These are phyloP conservation scores for Hydractinia echinata DNA, from an alignment of 30 jellyfish, hydroid and myxozoan species.

Conservation along the genomic window DNA sequence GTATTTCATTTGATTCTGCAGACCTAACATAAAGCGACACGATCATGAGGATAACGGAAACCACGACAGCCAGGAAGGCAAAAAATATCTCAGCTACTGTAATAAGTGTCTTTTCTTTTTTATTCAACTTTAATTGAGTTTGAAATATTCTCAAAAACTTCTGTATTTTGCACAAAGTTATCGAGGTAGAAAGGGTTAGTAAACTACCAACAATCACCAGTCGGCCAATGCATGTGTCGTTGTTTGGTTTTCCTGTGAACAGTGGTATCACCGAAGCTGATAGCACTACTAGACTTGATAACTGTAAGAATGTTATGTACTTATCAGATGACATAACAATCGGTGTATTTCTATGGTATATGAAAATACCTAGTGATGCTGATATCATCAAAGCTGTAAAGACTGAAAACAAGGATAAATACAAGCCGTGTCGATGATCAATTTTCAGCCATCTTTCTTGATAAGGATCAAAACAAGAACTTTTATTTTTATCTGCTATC, in stretches of 20 bases:
- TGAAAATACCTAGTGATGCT: background rate
- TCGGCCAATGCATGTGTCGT: background rate
- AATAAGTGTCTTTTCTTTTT: background rate
- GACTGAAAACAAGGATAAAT: background rate
- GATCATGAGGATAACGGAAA: background rate
- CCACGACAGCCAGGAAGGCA: background rate
- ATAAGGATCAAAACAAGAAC: constrained; percentile 4
- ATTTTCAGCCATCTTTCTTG: background rate
- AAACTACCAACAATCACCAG: background rate
- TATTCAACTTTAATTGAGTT: background rate
- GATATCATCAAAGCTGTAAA: background rate
- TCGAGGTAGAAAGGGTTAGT: background rate
- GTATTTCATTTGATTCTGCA: background rate
- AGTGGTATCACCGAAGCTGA: background rate
- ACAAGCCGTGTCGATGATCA: background rate
- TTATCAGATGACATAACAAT: background rate
- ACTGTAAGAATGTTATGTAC: background rate
- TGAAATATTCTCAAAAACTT: background rate
- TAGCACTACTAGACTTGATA: background rate
- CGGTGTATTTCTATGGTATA: background rate
- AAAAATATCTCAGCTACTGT: background rate
- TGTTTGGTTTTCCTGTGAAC: background rate
- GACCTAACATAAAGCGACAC: background rate
- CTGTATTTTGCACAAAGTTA: constrained; percentile 9
- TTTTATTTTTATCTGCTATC: too few species aligned